Conservation (phyloP, 2,888 invertebrate species). For the Macaria notata region DNA sequence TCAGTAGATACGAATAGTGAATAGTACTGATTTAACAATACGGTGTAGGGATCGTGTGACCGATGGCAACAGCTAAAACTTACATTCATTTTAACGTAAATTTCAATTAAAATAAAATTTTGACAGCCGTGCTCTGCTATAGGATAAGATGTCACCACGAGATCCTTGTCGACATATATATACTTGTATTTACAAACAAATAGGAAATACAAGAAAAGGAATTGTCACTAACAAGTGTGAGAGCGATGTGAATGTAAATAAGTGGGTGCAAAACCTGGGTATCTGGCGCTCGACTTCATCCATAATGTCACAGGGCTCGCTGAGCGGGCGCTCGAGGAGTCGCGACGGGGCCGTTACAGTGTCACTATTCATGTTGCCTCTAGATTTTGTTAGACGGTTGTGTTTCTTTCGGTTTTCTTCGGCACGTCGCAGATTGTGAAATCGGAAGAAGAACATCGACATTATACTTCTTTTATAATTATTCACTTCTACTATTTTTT, state of each 20-base stretch:
- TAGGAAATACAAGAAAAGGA: not conserved
- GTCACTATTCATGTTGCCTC: conserved; percentile 71
- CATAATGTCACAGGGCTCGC: conserved; percentile 93
- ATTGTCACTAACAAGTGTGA: conserved; percentile 3
- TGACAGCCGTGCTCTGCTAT: no score
- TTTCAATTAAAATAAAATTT: no score
- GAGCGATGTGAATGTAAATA: not conserved
- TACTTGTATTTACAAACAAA: no score
- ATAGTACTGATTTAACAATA: not conserved
- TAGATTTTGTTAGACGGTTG: conserved; percentile 48
- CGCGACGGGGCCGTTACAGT: conserved; percentile 89
- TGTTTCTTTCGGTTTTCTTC: conserved; percentile 83
- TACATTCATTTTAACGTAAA: no score
- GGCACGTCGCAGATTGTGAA: conserved; percentile 94
- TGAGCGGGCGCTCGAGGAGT: conserved; percentile 91
- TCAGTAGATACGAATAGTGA: not conserved
- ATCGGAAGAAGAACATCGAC: conserved; percentile 98
- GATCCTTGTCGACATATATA: no score
- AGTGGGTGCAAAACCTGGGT: conserved; percentile 86
- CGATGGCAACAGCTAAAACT: no score
- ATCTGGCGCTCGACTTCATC: conserved; percentile 96
- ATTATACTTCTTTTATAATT: conserved; percentile 80
- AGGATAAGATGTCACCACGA: no score
- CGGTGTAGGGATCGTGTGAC: no score
- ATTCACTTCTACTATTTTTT: conserved; percentile 27